Evolutionary conservation across 2,113 vertebrate genomes (phyloP).

Genomic region (Paratilapia polleni): DNA sequence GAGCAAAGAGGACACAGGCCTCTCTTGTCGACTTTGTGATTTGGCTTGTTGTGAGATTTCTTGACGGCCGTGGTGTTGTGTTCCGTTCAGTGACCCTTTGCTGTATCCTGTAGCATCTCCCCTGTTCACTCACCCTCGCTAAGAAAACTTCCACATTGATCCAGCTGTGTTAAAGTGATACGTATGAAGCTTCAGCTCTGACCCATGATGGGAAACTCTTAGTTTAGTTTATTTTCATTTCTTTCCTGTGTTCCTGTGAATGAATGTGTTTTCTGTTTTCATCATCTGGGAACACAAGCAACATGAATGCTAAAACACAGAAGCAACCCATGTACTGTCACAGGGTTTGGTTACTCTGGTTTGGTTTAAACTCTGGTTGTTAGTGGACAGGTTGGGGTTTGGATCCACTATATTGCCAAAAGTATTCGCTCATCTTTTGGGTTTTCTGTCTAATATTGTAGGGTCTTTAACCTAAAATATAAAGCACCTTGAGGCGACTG

Average conservation of each 20-base stretch:
- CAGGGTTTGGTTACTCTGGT: not conserved
- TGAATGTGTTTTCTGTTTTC: not conserved
- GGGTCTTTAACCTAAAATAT: too few species aligned
- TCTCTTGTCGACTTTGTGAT: not conserved
- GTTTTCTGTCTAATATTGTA: too few species aligned
- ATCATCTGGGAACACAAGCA: not conserved
- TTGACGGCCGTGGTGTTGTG: not conserved
- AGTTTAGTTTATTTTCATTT: not conserved
- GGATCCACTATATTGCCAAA: too few species aligned
- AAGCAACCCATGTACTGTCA: not conserved
- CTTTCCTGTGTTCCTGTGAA: not conserved
- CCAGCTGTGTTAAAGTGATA: slow-evolving; percentile 1
- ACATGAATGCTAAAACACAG: not conserved
- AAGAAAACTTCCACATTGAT: not conserved
- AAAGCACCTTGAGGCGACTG: too few species aligned
- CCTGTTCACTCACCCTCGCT: not conserved
- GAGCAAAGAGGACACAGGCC: not conserved
- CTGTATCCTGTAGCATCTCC: not conserved
- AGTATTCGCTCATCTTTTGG: too few species aligned
- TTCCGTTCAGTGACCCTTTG: not conserved
- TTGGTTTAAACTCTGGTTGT: too few species aligned
- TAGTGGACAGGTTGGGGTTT: too few species aligned
- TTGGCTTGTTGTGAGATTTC: not conserved
- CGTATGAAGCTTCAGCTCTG: not conserved
- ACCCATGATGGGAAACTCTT: not conserved